Conservation (phyloP, 1,140 invertebrate genomes). For the Lutraria rhynchaena region DNA sequence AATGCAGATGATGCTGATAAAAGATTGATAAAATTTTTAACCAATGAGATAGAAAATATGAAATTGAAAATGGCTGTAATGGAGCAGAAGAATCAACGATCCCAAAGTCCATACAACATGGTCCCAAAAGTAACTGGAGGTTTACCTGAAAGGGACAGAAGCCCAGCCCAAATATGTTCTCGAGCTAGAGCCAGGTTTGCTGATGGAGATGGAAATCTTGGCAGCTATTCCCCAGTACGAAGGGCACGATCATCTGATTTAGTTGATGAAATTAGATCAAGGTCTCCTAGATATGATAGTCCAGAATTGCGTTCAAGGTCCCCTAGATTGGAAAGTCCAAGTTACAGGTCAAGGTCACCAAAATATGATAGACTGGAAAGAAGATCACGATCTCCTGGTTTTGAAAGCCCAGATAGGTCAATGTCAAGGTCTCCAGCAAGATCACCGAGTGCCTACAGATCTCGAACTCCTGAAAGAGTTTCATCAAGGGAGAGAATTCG, state of each 20-base stretch:
- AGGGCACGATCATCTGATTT: conserved; percentile 39
- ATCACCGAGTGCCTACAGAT: conserved; percentile 49
- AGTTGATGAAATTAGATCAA: conserved; percentile 41
- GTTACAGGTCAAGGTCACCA: too few species aligned
- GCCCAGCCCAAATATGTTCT: conserved; percentile 50
- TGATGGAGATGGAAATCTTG: conserved; percentile 34
- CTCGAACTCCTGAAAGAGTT: conserved; percentile 58
- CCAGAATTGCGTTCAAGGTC: conserved; percentile 18
- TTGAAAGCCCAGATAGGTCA: neutral
- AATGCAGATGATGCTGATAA: conserved; percentile 55
- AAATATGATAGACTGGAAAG: neutral
- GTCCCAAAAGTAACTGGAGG: conserved; percentile 28
- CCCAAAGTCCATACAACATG: conserved; percentile 21
- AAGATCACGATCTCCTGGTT: neutral
- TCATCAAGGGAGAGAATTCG: conserved; percentile 51
- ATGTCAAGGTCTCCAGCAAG: conserved; percentile 43
- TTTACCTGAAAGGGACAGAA: conserved; percentile 58
- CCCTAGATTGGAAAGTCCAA: neutral
- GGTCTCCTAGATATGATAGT: conserved; percentile 54
- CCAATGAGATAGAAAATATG: conserved; percentile 70
- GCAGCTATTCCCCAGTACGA: conserved; percentile 50
- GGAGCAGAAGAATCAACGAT: conserved; percentile 56
- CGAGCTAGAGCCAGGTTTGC: conserved; percentile 49
- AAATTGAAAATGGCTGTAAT: conserved; percentile 68
- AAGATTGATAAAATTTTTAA: conserved; percentile 60